A percentile compares a stretch with the other conserved stretches of the same genome.
phyloP scores from a whole-genome alignment of 2,113 vertebrate genomes.

The Rhadina sibilatrix region DNA sequence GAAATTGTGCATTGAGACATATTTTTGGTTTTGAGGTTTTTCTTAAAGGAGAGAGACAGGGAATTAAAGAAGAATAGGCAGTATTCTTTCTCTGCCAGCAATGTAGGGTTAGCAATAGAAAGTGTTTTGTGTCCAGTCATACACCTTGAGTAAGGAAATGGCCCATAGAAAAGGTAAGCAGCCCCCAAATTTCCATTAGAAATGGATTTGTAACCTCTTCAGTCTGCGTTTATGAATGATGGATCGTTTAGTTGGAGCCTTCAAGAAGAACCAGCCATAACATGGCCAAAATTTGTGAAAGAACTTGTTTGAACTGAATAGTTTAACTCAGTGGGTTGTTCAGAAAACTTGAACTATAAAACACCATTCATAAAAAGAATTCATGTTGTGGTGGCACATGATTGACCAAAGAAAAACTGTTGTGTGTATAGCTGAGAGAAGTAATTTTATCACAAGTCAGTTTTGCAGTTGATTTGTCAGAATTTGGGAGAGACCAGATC shows the following conservation, averaged over 20 bases:
- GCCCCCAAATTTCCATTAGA: neutral
- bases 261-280: neutral
- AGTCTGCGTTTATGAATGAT: neutral
- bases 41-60: neutral
- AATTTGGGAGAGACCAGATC: neutral
- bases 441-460: neutral
- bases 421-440: neutral
- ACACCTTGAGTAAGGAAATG: neutral
- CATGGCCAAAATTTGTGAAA: neutral
- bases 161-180: neutral
- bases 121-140: neutral
- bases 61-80: neutral
- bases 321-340: neutral
- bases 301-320: neutral
- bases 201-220: neutral
- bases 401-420: neutral
- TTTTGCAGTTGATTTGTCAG: neutral
- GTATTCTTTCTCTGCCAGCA: neutral
- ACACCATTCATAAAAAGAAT: neutral
- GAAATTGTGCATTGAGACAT: neutral
- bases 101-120: neutral
- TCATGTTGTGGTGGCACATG: neutral
- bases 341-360: neutral
- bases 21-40: neutral
- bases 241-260: neutral